These are phyloP conservation scores for Bergia puertoricense DNA, from an alignment of 92 coral and sea anemone genomes.

Conservation along the genomic window DNA sequence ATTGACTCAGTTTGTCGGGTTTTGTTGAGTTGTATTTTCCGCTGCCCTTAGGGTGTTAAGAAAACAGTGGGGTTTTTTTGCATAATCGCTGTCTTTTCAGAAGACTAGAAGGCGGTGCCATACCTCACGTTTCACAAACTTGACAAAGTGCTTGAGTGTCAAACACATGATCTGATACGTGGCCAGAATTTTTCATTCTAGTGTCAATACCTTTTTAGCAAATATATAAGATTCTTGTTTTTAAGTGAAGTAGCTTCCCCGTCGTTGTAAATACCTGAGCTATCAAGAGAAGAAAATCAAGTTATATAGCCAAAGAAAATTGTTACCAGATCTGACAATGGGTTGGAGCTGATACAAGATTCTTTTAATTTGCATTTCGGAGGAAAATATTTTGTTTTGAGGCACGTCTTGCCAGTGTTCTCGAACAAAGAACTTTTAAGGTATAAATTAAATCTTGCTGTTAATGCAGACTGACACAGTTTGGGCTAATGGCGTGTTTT, in stretches of 20 bases:
- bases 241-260: not conserved
- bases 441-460: not conserved
- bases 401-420: not conserved
- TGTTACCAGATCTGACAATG: not conserved
- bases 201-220: not conserved
- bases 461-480: not conserved
- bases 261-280: not conserved
- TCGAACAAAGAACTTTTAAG: not conserved
- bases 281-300: not conserved
- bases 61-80: not conserved
- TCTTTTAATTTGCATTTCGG: not conserved
- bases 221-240: too few relatives aligned
- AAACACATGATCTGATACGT: not conserved
- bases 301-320: not conserved
- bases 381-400: constrained; percentile 3
- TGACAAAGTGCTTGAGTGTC: not conserved
- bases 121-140: not conserved
- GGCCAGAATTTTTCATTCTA: not conserved
- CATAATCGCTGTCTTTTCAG: not conserved
- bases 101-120: not conserved
- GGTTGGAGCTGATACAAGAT: not conserved
- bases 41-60: not conserved
- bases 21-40: not conserved
- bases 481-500: not conserved
- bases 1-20: not conserved